phyloP scores from a whole-genome alignment of 2,888 invertebrate genomes.

The Cantharis flavilabris region DNA sequence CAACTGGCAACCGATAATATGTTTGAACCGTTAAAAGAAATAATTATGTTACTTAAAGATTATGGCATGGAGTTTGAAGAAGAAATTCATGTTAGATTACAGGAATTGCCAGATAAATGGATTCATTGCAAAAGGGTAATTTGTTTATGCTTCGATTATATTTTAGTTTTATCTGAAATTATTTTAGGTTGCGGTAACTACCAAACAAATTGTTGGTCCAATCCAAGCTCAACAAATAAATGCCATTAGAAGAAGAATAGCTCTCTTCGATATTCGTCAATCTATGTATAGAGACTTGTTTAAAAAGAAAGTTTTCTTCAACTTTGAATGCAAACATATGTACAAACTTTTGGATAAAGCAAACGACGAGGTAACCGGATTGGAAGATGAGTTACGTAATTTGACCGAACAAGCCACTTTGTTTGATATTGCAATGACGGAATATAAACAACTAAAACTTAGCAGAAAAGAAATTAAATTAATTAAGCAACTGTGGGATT shows the following conservation, averaged over 20 bases:
- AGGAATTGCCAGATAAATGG: constrained; percentile 89
- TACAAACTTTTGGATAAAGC: constrained; percentile 73
- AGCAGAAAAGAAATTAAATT: constrained; percentile 78
- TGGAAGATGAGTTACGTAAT: constrained; percentile 70
- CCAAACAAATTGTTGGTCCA: constrained; percentile 86
- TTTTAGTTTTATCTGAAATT: constrained; percentile 2
- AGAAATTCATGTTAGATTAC: constrained; percentile 72
- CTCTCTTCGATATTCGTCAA: constrained; percentile 79
- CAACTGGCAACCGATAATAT: constrained; percentile 80
- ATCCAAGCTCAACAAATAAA: constrained; percentile 88
- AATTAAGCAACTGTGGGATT: constrained; percentile 88
- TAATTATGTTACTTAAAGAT: constrained; percentile 79
- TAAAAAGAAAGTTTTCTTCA: constrained; percentile 61
- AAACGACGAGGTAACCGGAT: constrained; percentile 65
- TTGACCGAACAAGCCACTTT: constrained; percentile 76
- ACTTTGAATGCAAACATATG: constrained; percentile 67
- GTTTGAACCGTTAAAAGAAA: constrained; percentile 88
- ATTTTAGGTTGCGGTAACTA: constrained; percentile 68
- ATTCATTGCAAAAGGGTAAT: constrained; percentile 74
- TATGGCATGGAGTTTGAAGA: constrained; percentile 90
- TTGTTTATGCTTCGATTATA: background rate
- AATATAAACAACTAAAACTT: constrained; percentile 75
- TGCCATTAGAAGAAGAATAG: constrained; percentile 80
- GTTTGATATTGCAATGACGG: constrained; percentile 86
- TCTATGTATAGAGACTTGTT: constrained; percentile 78